Base-by-base conservation (phyloP, 2,888 invertebrate species). In the Geotrupes spiniger region DNA sequence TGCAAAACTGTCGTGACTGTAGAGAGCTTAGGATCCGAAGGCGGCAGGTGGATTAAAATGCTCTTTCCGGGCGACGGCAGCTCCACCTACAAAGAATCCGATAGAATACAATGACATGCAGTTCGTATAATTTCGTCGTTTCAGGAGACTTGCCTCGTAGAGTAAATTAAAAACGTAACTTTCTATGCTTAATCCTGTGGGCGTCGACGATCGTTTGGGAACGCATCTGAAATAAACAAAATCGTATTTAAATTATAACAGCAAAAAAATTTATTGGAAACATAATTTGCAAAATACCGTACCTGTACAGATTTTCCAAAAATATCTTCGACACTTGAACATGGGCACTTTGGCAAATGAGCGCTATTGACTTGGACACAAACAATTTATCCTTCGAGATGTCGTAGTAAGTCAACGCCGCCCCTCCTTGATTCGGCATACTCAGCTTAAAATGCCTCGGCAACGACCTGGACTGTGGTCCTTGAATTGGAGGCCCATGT, bases 131-230 rank as follows among this genome's bases (percentile, higher is more conserved):
- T 46, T 5, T n/a, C n/a, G n/a, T n/a, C n/a, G n/a, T n/a, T n/a
- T n/a, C n/a, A n/a, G n/a, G n/a, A n/a, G n/a, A 45, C 41, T 60
- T 56, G 97, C 91, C 77, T 97, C 95, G 75, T 94, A 93, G 41
- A 98, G 79, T 57, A 97, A 79, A 76, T 96, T 96, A 75, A 93
- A 96, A 6, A 98, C 91, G 75, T 92, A 94, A 51, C 92, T 91
- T 76, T 97, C 97, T 46, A 96, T 78, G 61, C 92, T 89, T 16
- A 89, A 78, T 36, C 87, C 59, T 53, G 51, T 60, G 14, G 59
- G 82, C 41, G 86, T 83, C 8, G 85, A 84, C 8, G 87, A 84
- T 68, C 86, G 84, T 64, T 87, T 81, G 58, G 88, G 88, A 72
- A 87, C 82, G 76, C 88, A 88, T 73, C 88, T 87, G 59, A 46